These are phyloP conservation scores for Lagria hirta DNA, from an alignment of 2,888 invertebrate species.

Conservation along the genomic window DNA sequence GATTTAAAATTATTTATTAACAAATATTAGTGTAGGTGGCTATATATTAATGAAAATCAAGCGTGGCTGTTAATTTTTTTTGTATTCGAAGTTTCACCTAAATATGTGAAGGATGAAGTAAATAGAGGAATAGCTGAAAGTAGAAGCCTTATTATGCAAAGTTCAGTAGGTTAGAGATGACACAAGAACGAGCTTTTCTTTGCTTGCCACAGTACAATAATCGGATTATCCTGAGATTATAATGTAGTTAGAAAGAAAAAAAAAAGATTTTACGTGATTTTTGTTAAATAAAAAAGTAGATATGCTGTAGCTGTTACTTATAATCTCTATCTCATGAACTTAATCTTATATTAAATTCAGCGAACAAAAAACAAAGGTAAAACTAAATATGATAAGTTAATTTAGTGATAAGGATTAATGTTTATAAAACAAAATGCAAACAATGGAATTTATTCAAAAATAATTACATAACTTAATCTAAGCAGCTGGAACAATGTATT, in stretches of 20 bases:
- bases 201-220: slow-evolving; percentile 36
- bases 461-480: slow-evolving; percentile 30
- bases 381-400: slow-evolving; percentile 34
- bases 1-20: slow-evolving; percentile 16
- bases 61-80: slow-evolving; percentile 4
- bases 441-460: slow-evolving; percentile 33
- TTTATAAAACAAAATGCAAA: slow-evolving; percentile 31
- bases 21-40: slow-evolving; percentile 22
- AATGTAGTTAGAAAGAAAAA: slow-evolving; percentile 27
- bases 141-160: slow-evolving; percentile 22
- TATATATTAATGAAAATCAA: slow-evolving; percentile 17
- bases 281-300: no score
- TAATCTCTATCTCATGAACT: no score
- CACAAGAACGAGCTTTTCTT: slow-evolving; percentile 36
- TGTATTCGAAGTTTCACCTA: slow-evolving; percentile 7
- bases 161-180: slow-evolving; percentile 19
- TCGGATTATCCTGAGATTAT: slow-evolving; percentile 40
- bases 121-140: slow-evolving; percentile 5
- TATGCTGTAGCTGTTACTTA: no score
- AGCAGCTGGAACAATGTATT: slow-evolving; percentile 24
- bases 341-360: slow-evolving; percentile 31
- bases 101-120: slow-evolving; percentile 9
- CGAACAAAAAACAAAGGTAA: slow-evolving; percentile 31
- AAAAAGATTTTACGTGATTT: slow-evolving; percentile 37
- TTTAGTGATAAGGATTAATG: slow-evolving; percentile 33